Base-by-base conservation (phyloP, 2,888 invertebrate species). In the Polia nebulosa region DNA sequence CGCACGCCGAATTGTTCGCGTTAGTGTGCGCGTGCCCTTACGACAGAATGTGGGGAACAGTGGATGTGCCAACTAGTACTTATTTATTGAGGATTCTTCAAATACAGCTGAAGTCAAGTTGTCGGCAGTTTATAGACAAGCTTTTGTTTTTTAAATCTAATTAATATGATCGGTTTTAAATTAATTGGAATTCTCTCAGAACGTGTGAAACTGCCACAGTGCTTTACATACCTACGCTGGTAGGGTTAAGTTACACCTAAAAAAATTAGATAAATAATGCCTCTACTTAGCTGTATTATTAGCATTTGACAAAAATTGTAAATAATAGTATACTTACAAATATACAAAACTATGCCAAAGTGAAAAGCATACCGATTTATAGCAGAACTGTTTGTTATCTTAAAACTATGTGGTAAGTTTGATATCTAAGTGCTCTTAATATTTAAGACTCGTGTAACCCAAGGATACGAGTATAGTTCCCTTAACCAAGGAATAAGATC, bases 391-490 rank as follows among this genome's bases (percentile, higher is more conserved):
- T 25, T 13, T 44, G 17, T 20, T 45, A 29, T 34, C 27, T 44
- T 36, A 51, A 62, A 47, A 57, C 52, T 34, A 58, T 61, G 58
- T 29, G 29, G 58, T 67, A 47, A 36, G 58, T 44, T 47, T 27
- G 52, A 36, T 62, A 27, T 74, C 69, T 65, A 66, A 80, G 82
- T 83, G 86, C 88, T 89, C 88, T 93, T 90, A 93, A 93, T 94
- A 94, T 94, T 94, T 93, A 92, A 93, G 93, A 92, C 88, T 89
- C 87, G 81, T 85, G 88, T 93, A 91, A 92, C 92, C 88, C 88
- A 85, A 87, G 89, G 89, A 91, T 88, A 89, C 76, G 82, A 86
- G 82, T 77, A 69, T 49, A 63, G 67, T 74, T 76, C 72, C 70
- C 83, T 82, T 78, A 69, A 52, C 77, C 82, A 81, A 70, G 69